phyloP scores from a whole-genome alignment of 2,888 invertebrate genomes.

The Eristalinus sepulchralis region DNA sequence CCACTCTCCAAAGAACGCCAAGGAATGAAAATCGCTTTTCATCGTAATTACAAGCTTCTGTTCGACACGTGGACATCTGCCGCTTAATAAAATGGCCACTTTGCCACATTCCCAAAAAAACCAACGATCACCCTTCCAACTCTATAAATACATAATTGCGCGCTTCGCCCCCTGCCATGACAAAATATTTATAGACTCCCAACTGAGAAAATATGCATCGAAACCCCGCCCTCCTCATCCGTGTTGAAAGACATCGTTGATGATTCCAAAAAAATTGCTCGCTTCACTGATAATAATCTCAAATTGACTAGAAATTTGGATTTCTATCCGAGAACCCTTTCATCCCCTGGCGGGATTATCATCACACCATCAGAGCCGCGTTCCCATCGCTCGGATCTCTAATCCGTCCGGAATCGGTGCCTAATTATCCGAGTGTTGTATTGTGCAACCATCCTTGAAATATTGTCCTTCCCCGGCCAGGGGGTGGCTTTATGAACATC shows the following conservation, averaged over 20 bases:
- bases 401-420: constrained; percentile 43
- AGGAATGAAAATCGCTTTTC: too few species aligned
- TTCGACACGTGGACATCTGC: background rate
- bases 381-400: constrained; percentile 10
- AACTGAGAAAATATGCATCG: background rate
- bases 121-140: background rate
- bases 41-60: too few species aligned
- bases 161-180: background rate
- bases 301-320: constrained; percentile 53
- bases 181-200: background rate
- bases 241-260: constrained; percentile 18
- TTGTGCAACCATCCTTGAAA: constrained; percentile 60
- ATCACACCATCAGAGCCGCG: constrained; percentile 13
- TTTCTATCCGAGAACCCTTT: constrained; percentile 41
- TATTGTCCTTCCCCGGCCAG: constrained; percentile 24
- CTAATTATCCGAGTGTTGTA: constrained; percentile 65
- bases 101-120: background rate
- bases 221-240: constrained; percentile 8
- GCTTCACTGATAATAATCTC: constrained; percentile 57
- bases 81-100: background rate
- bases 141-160: background rate
- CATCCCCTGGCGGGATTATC: constrained; percentile 58
- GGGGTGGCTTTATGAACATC: background rate
- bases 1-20: too few species aligned
- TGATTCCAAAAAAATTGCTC: constrained; percentile 12